Evolutionary conservation across 2,797 vertebrate species (phyloP).

Genomic region (Chloroceryle inda): DNA sequence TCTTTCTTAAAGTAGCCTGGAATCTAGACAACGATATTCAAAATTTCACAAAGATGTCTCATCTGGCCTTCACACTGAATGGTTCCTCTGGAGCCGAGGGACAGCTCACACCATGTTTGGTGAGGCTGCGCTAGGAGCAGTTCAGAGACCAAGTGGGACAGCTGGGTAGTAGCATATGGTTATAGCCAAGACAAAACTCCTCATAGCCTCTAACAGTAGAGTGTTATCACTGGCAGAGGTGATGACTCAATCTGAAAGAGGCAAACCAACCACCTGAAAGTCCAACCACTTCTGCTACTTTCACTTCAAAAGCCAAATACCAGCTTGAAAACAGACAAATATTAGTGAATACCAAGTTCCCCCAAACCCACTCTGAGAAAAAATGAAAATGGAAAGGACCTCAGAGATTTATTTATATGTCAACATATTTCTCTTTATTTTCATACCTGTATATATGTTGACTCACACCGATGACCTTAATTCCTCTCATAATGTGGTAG

Average conservation of each 20-base stretch:
- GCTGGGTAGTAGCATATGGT: rapidly evolving
- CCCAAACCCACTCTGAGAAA: background rate
- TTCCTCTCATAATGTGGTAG: background rate
- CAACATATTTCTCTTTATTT: background rate
- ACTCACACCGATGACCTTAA: background rate
- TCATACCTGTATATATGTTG: background rate
- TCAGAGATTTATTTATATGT: background rate
- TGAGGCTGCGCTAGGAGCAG: rapidly evolving
- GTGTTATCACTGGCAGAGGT: background rate
- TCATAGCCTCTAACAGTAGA: background rate
- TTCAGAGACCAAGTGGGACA: rapidly evolving
- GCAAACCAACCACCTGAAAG: background rate
- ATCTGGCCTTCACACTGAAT: rapidly evolving
- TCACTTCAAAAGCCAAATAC: background rate
- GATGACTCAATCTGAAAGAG: background rate
- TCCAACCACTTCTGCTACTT: background rate
- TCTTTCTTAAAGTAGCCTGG: background rate
- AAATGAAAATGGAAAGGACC: background rate
- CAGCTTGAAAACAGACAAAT: background rate
- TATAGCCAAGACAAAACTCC: background rate
- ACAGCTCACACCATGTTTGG: rapidly evolving
- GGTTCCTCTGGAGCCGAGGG: background rate
- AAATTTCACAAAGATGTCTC: background rate
- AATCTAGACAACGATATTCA: background rate
- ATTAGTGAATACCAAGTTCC: background rate